These are phyloP conservation scores for Lordiphosa clarofinis DNA, from an alignment of 1,140 invertebrate genomes.

Conservation along the genomic window DNA sequence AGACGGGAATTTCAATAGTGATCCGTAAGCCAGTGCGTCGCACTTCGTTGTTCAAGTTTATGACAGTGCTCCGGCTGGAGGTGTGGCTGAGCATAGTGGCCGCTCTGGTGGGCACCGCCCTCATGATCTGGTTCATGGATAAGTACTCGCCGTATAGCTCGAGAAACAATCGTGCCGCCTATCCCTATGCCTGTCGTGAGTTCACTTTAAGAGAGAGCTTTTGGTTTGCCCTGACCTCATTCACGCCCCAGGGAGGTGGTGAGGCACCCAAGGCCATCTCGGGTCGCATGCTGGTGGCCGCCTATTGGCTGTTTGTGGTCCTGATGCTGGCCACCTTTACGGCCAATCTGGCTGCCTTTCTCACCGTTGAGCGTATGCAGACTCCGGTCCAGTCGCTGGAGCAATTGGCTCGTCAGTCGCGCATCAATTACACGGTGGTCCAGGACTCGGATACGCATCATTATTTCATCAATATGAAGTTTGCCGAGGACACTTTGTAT, in stretches of 20 bases:
- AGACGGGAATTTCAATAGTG: constrained; percentile 92
- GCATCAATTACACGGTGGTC: constrained; percentile 95
- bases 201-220: constrained; percentile 94
- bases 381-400: constrained; percentile 93
- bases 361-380: constrained; percentile 98
- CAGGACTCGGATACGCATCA: constrained; percentile 88
- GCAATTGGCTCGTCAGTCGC: constrained; percentile 90
- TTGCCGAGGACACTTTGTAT: constrained; percentile 92
- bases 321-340: constrained; percentile 97
- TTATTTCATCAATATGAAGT: constrained; percentile 96
- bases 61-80: constrained; percentile 92
- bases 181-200: constrained; percentile 90
- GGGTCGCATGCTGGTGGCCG: constrained; percentile 90
- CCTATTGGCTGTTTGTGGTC: constrained; percentile 96
- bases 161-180: constrained; percentile 89
- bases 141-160: constrained; percentile 94
- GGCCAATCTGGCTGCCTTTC: constrained; percentile 96
- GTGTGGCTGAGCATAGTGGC: constrained; percentile 94
- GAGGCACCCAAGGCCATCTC: constrained; percentile 92
- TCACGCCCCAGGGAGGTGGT: constrained; percentile 94
- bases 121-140: constrained; percentile 93
- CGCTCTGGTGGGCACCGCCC: constrained; percentile 89
- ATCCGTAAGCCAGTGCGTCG: constrained; percentile 90
- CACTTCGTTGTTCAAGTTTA: constrained; percentile 94
- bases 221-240: constrained; percentile 95